Percentiles rank a stretch among this genome's conserved stretches.
phyloP scores from a whole-genome alignment of 2,113 vertebrate species.

The Falcunculus frontatus region DNA sequence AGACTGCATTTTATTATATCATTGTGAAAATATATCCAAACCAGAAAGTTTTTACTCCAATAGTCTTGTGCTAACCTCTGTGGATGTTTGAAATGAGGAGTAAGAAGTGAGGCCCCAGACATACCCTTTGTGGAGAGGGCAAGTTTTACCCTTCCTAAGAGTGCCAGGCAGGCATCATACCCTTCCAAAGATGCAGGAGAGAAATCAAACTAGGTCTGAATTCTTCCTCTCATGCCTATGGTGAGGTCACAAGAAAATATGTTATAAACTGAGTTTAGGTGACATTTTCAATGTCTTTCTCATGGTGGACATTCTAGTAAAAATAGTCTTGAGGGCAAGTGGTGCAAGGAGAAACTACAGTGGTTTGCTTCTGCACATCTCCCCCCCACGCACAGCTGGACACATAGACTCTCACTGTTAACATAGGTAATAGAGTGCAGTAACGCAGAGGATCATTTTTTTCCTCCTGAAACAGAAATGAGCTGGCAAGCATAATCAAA shows the following conservation, averaged over 20 bases:
- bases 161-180: not conserved
- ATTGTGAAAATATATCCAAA: not conserved
- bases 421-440: not conserved
- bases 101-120: not conserved
- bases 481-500: constrained; percentile 19
- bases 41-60: not conserved
- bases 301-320: not conserved
- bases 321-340: not conserved
- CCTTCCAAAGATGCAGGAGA: not conserved
- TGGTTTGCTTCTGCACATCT: not conserved
- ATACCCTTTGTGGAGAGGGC: not conserved
- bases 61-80: not conserved
- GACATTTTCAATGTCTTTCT: not conserved
- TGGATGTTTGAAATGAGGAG: not conserved
- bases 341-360: not conserved
- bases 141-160: not conserved
- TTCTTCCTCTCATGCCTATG: not conserved
- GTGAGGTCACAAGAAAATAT: not conserved
- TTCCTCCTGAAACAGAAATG: constrained; percentile 22
- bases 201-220: not conserved
- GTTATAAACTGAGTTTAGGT: not conserved
- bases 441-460: not conserved
- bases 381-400: not conserved
- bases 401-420: not conserved
- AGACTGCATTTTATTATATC: not conserved